phyloP scores from a whole-genome alignment of 2,888 invertebrate genomes.

The Sphecodes monilicornis region DNA sequence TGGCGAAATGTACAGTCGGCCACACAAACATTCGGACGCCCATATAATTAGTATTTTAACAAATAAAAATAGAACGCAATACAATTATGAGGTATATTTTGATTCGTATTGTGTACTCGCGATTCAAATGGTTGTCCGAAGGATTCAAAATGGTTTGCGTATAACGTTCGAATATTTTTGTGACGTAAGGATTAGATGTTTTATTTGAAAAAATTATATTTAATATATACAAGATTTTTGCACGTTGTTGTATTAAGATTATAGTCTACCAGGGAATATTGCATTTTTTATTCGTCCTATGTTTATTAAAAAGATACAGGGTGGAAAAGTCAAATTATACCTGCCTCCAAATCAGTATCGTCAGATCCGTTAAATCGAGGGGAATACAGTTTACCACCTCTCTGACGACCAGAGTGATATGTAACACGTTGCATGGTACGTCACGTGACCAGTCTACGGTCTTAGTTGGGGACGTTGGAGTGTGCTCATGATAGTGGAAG shows the following conservation, averaged over 20 bases:
- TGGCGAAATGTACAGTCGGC: constrained; percentile 37
- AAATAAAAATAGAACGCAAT: background rate
- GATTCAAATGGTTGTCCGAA: background rate
- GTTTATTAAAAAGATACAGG: background rate
- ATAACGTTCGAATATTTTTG: background rate
- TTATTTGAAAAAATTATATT: background rate
- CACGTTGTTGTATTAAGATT: background rate
- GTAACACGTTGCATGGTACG: too few species aligned
- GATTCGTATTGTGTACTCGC: background rate
- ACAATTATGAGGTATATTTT: background rate
- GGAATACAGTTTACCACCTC: too few species aligned
- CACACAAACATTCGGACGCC: background rate
- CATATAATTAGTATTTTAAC: too few species aligned
- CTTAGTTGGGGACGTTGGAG: too few species aligned
- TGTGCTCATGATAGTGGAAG: too few species aligned
- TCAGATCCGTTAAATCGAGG: too few species aligned
- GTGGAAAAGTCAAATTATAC: background rate
- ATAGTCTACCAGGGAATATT: background rate
- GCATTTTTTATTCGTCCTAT: background rate
- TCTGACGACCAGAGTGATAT: too few species aligned
- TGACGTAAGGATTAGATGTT: background rate
- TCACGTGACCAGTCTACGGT: too few species aligned
- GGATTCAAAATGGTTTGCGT: background rate
- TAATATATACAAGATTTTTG: background rate
- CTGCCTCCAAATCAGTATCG: too few species aligned